Base-by-base conservation (phyloP, 1,140 invertebrate species). In the Daktulosphaira vitifoliae region DNA sequence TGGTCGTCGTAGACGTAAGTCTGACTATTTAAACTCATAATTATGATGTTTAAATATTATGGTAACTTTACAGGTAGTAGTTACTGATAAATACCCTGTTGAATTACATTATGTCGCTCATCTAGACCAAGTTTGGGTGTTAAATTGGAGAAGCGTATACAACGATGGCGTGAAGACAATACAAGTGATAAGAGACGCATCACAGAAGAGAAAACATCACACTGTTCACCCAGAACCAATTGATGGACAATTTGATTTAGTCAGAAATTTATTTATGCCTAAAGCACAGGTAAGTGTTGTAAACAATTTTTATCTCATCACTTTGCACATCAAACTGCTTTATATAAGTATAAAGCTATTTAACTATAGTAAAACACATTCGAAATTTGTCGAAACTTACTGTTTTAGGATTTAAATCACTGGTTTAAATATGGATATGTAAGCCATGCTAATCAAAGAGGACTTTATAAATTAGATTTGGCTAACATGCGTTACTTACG, bases 201-300 rank as follows among this genome's bases (percentile, higher is more conserved):
- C 82, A 15, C 82, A 88, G 72, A 86, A 86, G 72, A 79, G 82
- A 67, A 86, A 87, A 72, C 87, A 89, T 71, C 84, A 86, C 71
- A 84, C 85, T 0, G 85, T 89, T 1, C 87, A 89, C 72, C 86
- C 86, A 0, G 86, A 89, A 72, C 86, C 87, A 2, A 84, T 89
- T 29, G 85, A 88, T 70, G 85, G 86, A 6, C 84, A 87, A 71
- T 89, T 89, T 74, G 87, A 89, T 76, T 76, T 87, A 54, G 86
- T 89, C 16, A 77, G 82, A 67, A 81, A 83, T 65, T 74, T 89
- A 25, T 88, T 87, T 73, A 80, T 89, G 50, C 86, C 87, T 2
- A 79, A 82, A 9, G 71, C 73, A 25, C 79, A 80, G 74, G 80
- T 80, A 66, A 13, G 0, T 7, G 4, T 26, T 3, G 9, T 44